A percentile compares a stretch with the other conserved stretches of the same genome.
Conservation (phyloP, 2,797 vertebrate genomes). For the Urosaurus nigricauda region DNA sequence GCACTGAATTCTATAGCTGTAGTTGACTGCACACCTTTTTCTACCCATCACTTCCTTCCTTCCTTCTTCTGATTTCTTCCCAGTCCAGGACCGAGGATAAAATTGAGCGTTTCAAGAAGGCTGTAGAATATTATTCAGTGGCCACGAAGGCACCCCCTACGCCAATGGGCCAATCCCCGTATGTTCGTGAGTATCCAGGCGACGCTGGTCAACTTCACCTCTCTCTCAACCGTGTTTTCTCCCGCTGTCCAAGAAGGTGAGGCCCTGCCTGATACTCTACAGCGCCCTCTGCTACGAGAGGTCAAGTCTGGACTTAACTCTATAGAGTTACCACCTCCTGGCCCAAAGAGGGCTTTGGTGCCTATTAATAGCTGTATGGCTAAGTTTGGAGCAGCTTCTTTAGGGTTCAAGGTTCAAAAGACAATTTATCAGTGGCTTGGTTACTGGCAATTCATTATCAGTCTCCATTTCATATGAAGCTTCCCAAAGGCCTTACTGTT, state of each 20-base stretch:
- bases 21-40: neutral
- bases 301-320: constrained; percentile 42
- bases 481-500: neutral
- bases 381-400: neutral
- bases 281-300: constrained; percentile 26
- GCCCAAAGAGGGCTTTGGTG: constrained; percentile 16
- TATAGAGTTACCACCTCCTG: constrained; percentile 29
- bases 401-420: neutral
- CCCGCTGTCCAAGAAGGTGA: constrained; percentile 46
- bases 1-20: neutral
- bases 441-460: neutral
- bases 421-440: neutral
- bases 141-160: constrained; percentile 89
- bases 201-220: constrained; percentile 40
- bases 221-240: constrained; percentile 46
- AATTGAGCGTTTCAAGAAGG: constrained; percentile 92
- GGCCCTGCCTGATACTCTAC: constrained; percentile 42
- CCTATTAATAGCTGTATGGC: neutral
- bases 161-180: constrained; percentile 86
- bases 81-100: constrained; percentile 95
- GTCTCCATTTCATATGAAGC: neutral
- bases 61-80: constrained; percentile 17
- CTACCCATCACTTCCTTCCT: neutral
- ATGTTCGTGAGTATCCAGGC: constrained; percentile 86
- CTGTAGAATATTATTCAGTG: constrained; percentile 93